Conservation (phyloP, 2,888 invertebrate species). For the Spodoptera picta region DNA sequence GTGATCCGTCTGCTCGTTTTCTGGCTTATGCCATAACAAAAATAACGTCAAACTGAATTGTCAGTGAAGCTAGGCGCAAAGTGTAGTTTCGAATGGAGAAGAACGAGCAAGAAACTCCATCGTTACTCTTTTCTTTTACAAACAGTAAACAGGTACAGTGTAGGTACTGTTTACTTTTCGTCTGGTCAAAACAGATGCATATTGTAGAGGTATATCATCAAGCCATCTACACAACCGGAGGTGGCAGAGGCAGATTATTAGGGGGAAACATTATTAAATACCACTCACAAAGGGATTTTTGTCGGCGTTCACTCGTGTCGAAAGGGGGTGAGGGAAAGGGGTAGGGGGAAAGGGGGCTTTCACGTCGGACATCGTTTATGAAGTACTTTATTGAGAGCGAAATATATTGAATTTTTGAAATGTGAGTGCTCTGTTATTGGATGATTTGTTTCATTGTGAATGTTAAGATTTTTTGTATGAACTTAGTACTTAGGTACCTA, state of each 20-base stretch:
- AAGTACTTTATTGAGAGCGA: constrained; percentile 4
- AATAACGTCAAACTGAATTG: too few relatives aligned
- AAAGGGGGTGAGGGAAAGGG: neutral
- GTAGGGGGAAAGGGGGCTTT: constrained; percentile 3
- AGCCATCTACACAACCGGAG: constrained; percentile 4
- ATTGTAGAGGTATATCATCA: constrained; percentile 1
- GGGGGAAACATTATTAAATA: constrained; percentile 39
- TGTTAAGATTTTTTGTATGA: too few relatives aligned
- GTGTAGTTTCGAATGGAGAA: too few relatives aligned
- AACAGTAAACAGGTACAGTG: too few relatives aligned
- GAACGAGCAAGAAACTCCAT: too few relatives aligned
- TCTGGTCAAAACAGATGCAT: neutral
- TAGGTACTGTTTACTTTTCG: neutral
- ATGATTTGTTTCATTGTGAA: neutral
- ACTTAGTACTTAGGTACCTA: too few relatives aligned
- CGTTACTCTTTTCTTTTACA: too few relatives aligned
- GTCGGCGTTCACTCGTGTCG: constrained; percentile 24
- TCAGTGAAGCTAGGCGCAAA: too few relatives aligned
- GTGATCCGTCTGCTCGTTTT: too few relatives aligned
- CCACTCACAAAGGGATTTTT: constrained; percentile 32
- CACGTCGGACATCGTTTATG: neutral
- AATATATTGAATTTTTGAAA: constrained; percentile 1
- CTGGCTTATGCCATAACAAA: too few relatives aligned
- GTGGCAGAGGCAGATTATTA: constrained; percentile 25
- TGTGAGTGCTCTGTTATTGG: neutral